Conservation (phyloP, 2,797 vertebrate species). For the Oryzias sinensis region DNA sequence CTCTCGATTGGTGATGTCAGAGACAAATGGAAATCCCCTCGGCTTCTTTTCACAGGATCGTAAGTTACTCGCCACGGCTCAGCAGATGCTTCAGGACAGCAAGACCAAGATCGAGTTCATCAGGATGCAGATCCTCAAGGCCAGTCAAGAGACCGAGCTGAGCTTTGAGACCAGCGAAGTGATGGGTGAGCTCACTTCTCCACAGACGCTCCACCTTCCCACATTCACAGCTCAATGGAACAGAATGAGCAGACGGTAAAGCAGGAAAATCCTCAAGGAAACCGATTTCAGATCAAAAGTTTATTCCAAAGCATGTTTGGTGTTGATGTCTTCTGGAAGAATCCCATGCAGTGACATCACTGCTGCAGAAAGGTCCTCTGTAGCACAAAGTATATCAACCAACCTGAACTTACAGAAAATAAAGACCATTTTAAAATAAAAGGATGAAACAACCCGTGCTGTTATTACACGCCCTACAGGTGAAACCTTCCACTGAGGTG, state of each 20-base stretch:
- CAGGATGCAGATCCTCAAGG: slow-evolving; percentile 99
- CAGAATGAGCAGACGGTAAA: neutral
- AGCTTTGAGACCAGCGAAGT: slow-evolving; percentile 91
- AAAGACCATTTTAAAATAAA: no score
- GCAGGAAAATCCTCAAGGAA: neutral
- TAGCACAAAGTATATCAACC: no score
- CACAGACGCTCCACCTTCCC: neutral
- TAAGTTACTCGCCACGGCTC: slow-evolving; percentile 93
- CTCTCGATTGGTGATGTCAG: neutral
- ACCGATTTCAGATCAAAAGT: neutral
- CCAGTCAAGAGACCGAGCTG: slow-evolving; percentile 92
- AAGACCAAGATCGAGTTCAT: slow-evolving; percentile 99
- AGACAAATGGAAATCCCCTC: neutral
- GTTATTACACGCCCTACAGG: no score
- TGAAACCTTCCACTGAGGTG: no score
- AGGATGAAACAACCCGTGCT: no score
- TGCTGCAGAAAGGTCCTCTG: no score
- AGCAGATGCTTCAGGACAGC: slow-evolving; percentile 98
- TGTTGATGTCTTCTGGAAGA: no score
- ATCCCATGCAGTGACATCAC: no score
- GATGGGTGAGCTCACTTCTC: slow-evolving; percentile 61
- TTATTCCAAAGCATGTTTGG: no score
- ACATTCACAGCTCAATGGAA: neutral
- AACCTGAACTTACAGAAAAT: no score
- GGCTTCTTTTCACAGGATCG: slow-evolving; percentile 82